These are phyloP conservation scores for Didymodactylos carnosus DNA, from an alignment of 2,888 invertebrate species.

Conservation along the genomic window DNA sequence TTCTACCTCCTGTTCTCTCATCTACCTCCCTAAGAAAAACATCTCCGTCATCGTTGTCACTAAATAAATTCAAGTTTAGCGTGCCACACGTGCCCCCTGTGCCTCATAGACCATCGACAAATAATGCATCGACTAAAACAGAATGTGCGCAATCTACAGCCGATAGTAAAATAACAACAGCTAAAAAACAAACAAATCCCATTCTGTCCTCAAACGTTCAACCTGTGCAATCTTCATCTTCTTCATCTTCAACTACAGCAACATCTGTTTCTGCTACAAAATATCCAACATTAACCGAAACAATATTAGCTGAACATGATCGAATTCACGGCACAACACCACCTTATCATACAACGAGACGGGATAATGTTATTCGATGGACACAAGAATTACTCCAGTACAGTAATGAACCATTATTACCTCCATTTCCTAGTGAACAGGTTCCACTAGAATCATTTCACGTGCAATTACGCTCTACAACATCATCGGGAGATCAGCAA, in stretches of 20 bases:
- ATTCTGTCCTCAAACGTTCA: too few relatives aligned
- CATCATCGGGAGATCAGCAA: neutral
- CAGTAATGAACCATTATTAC: neutral
- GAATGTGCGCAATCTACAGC: neutral
- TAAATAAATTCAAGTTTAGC: too few relatives aligned
- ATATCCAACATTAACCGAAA: neutral
- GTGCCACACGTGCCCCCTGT: too few relatives aligned
- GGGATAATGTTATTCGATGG: neutral
- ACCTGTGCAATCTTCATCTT: too few relatives aligned
- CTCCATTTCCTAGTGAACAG: neutral
- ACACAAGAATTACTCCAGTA: neutral
- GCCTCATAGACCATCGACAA: neutral
- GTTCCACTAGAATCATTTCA: neutral
- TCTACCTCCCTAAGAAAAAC: neutral
- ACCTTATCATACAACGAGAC: neutral
- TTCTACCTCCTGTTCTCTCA: neutral
- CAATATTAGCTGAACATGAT: neutral
- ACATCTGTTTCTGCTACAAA: neutral
- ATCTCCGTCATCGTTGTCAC: neutral
- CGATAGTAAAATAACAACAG: neutral
- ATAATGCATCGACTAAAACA: neutral
- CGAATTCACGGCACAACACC: neutral
- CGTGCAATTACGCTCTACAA: neutral
- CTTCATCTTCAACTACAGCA: neutral
- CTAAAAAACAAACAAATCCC: neutral